Evolutionary conservation across 92 coral and sea anemone species (phyloP).

Genomic region (Siderastrea siderea): DNA sequence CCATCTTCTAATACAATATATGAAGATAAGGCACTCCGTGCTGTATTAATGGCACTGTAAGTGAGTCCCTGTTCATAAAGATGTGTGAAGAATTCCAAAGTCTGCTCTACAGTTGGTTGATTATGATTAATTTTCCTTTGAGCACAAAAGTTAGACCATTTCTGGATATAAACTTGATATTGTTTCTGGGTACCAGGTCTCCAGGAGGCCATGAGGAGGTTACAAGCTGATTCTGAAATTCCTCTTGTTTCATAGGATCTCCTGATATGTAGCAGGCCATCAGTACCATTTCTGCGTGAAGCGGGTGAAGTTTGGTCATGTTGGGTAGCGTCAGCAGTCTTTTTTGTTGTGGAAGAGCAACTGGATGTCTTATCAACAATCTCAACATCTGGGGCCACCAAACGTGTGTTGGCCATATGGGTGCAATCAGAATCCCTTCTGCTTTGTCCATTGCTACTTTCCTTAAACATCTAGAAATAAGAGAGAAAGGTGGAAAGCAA

Average conservation of each 20-base stretch:
- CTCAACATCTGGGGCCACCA: slow-evolving; percentile 62
- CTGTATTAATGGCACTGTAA: slow-evolving; percentile 52
- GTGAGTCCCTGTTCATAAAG: slow-evolving; percentile 52
- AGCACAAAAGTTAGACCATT: slow-evolving; percentile 69
- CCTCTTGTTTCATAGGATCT: slow-evolving; percentile 52
- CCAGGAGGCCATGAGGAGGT: slow-evolving; percentile 62
- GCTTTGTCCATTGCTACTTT: slow-evolving; percentile 41
- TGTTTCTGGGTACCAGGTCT: slow-evolving; percentile 57
- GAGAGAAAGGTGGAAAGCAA: background rate
- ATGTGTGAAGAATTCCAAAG: slow-evolving; percentile 48
- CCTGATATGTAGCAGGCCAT: slow-evolving; percentile 62
- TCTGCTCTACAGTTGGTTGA: slow-evolving; percentile 45
- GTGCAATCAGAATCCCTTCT: slow-evolving; percentile 45
- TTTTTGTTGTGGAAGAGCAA: slow-evolving; percentile 36
- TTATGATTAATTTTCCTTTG: slow-evolving; percentile 53
- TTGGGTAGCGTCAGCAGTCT: background rate
- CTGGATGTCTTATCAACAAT: slow-evolving; percentile 22
- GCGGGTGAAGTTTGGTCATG: slow-evolving; percentile 29
- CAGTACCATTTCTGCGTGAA: slow-evolving; percentile 31
- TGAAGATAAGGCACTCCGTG: slow-evolving; percentile 47
- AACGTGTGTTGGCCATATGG: slow-evolving; percentile 62
- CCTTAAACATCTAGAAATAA: slow-evolving; percentile 18
- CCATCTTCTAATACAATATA: slow-evolving; percentile 15
- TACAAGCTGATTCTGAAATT: slow-evolving; percentile 53
- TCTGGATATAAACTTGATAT: slow-evolving; percentile 38